These are phyloP conservation scores for Armadillidium nasatum DNA, from an alignment of 1,140 invertebrate genomes.

Conservation along the genomic window DNA sequence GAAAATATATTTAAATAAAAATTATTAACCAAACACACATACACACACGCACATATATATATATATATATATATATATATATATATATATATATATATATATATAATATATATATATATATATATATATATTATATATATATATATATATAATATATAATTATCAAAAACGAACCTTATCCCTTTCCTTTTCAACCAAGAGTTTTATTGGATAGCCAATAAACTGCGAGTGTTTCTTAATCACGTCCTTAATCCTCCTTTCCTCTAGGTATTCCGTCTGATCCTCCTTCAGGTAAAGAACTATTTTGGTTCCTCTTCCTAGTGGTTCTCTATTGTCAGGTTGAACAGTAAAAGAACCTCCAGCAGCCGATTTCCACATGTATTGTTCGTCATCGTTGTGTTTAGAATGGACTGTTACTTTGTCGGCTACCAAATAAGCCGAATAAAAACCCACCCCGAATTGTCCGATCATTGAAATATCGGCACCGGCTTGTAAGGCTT, in stretches of 20 bases:
- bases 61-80: too few relatives aligned
- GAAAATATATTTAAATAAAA: too few relatives aligned
- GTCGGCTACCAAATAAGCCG: conserved; percentile 92
- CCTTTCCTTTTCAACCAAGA: conserved; percentile 87
- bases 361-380: conserved; percentile 88
- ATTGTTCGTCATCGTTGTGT: conserved; percentile 91
- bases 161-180: conserved; percentile 65
- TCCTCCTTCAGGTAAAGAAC: conserved; percentile 86
- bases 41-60: too few relatives aligned
- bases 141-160: too few relatives aligned
- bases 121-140: too few relatives aligned
- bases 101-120: too few relatives aligned
- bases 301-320: conserved; percentile 84
- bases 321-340: conserved; percentile 61
- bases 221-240: conserved; percentile 99
- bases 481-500: conserved; percentile 84
- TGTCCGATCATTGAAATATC: conserved; percentile 97
- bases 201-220: conserved; percentile 97
- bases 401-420: conserved; percentile 88
- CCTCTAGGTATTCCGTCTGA: conserved; percentile 84
- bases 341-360: conserved; percentile 88
- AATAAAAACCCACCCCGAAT: conserved; percentile 98
- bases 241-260: conserved; percentile 89
- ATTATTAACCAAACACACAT: too few relatives aligned
- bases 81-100: too few relatives aligned